phyloP scores from a whole-genome alignment of 2,113 vertebrate species.

The Ondatra zibethicus region DNA sequence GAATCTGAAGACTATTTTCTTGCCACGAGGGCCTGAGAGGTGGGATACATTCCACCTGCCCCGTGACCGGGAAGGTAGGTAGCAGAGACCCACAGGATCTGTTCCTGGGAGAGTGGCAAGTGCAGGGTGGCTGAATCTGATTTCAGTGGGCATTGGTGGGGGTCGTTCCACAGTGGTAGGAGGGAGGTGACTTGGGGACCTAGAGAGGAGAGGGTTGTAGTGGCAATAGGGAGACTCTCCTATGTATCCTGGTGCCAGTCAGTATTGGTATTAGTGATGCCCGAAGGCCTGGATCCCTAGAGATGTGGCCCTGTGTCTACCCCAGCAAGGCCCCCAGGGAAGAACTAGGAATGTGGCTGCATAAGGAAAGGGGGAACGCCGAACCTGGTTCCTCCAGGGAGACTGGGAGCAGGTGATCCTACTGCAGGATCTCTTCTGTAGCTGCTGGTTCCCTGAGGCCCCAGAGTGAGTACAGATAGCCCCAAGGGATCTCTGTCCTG shows the following conservation, averaged over 20 bases:
- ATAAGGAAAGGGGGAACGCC: neutral
- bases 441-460: neutral
- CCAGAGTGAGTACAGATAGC: neutral
- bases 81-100: no score
- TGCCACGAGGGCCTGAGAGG: neutral
- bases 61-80: neutral
- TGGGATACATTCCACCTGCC: neutral
- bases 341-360: neutral
- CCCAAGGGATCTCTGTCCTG: neutral
- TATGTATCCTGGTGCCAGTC: accelerated
- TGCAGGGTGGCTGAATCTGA: no score
- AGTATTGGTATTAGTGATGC: neutral
- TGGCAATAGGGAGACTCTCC: neutral
- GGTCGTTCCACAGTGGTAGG: neutral
- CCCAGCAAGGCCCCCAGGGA: neutral
- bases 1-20: neutral
- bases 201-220: no score
- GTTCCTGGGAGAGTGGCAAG: neutral
- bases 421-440: neutral
- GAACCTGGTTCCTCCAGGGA: constrained; percentile 1
- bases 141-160: neutral
- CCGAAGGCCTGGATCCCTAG: neutral
- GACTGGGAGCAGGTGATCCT: neutral
- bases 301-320: neutral
- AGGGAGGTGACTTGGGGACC: neutral